Conservation (phyloP, 2,888 invertebrate genomes). For the Phorcus lineatus region DNA sequence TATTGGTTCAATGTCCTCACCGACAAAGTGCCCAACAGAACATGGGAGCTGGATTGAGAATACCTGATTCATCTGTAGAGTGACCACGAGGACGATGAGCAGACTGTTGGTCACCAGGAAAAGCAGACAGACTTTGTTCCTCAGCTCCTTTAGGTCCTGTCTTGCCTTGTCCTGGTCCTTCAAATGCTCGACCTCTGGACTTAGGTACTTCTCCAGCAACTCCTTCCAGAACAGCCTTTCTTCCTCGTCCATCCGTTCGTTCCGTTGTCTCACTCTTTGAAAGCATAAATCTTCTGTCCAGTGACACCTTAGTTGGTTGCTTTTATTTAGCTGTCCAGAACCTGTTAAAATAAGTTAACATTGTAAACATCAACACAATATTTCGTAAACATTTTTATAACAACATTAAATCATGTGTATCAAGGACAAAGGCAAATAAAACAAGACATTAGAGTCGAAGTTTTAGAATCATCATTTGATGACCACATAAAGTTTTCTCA, state of each 20-base stretch:
- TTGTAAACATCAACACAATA: too few relatives aligned
- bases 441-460: too few relatives aligned
- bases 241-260: conserved; percentile 14
- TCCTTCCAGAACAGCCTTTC: conserved; percentile 96
- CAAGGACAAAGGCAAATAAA: too few relatives aligned
- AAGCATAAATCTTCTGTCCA: too few relatives aligned
- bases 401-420: too few relatives aligned
- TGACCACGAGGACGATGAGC: conserved; percentile 97
- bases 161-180: conserved; percentile 75
- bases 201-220: conserved; percentile 93
- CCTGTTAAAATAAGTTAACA: too few relatives aligned
- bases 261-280: not conserved
- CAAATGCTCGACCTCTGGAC: conserved; percentile 93
- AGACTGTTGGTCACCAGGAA: conserved; percentile 99
- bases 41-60: conserved; percentile 10
- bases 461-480: too few relatives aligned
- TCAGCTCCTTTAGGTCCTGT: conserved; percentile 76
- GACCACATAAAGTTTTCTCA: too few relatives aligned
- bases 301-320: too few relatives aligned
- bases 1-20: conserved; percentile 20
- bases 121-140: conserved; percentile 83
- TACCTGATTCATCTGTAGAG: conserved; percentile 85
- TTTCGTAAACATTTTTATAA: too few relatives aligned
- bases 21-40: not conserved
- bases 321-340: too few relatives aligned